A percentile compares a stretch with the other conserved stretches of the same genome.
Evolutionary conservation across 2,888 invertebrate genomes (phyloP).

Genomic region (Bellardia bayeri): DNA sequence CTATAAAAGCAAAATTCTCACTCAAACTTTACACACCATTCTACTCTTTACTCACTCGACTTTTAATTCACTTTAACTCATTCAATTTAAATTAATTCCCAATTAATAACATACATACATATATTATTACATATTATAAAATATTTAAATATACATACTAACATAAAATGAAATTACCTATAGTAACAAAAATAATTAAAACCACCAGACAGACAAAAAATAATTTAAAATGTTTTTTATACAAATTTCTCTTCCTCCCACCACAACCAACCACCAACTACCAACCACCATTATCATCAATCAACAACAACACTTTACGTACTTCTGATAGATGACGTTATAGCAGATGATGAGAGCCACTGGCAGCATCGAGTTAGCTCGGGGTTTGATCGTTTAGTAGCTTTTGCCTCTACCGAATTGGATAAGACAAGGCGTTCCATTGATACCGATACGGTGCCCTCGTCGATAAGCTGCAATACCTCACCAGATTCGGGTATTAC

Average conservation of each 20-base stretch:
- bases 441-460: slow-evolving; percentile 87
- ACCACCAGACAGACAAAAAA: slow-evolving; percentile 50
- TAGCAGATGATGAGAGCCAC: slow-evolving; percentile 91
- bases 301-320: slow-evolving; percentile 34
- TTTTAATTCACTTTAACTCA: slow-evolving; percentile 30
- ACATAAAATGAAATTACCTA: background rate
- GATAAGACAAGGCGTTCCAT: slow-evolving; percentile 93
- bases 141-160: slow-evolving; percentile 27
- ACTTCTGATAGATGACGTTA: slow-evolving; percentile 82
- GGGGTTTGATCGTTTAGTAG: slow-evolving; percentile 96
- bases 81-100: background rate
- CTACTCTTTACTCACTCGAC: background rate
- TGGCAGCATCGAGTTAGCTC: slow-evolving; percentile 97
- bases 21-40: background rate
- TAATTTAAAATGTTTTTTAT: slow-evolving; percentile 63
- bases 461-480: slow-evolving; percentile 89
- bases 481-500: slow-evolving; percentile 95
- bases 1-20: slow-evolving; percentile 14
- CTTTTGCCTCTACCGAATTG: slow-evolving; percentile 95
- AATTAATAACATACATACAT: background rate
- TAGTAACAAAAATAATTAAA: background rate
- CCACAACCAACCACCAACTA: background rate
- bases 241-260: slow-evolving; percentile 57
- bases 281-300: background rate
- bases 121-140: background rate